Conservation (phyloP, 2,797 vertebrate species). For the Pangasius mekongensis region DNA sequence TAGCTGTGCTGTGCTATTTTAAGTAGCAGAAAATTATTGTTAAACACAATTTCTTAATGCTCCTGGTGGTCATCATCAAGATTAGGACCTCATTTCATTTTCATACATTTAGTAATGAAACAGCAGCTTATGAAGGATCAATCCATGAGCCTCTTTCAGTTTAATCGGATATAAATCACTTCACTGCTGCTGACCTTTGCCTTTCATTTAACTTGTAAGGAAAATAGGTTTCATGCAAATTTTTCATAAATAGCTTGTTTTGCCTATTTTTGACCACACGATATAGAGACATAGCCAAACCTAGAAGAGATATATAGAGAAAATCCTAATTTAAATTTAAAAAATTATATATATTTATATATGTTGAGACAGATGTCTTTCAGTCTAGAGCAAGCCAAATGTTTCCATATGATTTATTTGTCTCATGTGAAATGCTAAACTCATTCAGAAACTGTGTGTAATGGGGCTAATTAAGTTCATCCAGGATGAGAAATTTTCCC, state of each 20-base stretch:
- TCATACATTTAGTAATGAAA: constrained; percentile 64
- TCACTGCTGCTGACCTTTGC: constrained; percentile 69
- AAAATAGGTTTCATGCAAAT: constrained; percentile 63
- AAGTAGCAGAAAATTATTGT: neutral
- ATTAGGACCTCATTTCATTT: constrained; percentile 62
- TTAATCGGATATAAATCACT: constrained; percentile 69
- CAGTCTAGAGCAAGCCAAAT: constrained; percentile 15
- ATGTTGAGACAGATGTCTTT: neutral
- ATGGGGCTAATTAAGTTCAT: constrained; percentile 57
- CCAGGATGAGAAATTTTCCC: constrained; percentile 8
- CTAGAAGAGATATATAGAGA: constrained; percentile 48
- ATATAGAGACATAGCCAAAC: constrained; percentile 1
- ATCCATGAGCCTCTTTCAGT: constrained; percentile 57
- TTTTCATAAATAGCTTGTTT: constrained; percentile 59
- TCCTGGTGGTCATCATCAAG: constrained; percentile 43
- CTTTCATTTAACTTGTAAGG: constrained; percentile 59
- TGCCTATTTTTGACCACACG: neutral
- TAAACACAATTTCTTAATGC: constrained; percentile 27
- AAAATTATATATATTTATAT: constrained; percentile 2
- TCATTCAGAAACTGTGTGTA: constrained; percentile 60
- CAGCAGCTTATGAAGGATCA: constrained; percentile 64
- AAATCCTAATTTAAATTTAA: neutral
- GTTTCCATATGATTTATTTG: constrained; percentile 43
- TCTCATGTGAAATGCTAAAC: constrained; percentile 45
- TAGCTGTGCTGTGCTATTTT: neutral